These are phyloP conservation scores for Tetraodon nigroviridis DNA, from an alignment of 2,113 vertebrate genomes.

Conservation along the genomic window DNA sequence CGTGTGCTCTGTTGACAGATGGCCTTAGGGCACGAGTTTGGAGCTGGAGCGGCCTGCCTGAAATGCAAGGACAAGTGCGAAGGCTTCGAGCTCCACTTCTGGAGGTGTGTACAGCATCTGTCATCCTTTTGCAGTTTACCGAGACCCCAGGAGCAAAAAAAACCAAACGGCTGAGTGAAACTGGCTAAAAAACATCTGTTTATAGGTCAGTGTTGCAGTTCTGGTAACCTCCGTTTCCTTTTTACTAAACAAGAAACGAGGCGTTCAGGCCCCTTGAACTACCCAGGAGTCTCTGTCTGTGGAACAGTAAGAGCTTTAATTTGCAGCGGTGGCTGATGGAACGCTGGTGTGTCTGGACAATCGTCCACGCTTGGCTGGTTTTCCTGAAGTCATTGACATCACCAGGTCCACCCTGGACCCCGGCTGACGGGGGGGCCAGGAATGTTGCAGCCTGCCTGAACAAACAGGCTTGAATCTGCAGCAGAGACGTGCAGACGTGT, in stretches of 20 bases:
- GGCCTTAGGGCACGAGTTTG: constrained; percentile 93
- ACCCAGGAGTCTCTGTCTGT: constrained; percentile 1
- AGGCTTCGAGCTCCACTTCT: constrained; percentile 97
- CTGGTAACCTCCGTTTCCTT: too few relatives aligned
- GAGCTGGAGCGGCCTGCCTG: constrained; percentile 89
- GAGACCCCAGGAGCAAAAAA: not conserved
- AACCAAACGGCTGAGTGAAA: not conserved
- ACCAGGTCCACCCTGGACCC: not conserved
- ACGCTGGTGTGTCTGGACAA: not conserved
- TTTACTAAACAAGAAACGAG: too few relatives aligned
- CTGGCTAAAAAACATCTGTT: not conserved
- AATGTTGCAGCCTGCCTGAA: not conserved
- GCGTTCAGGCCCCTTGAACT: not conserved
- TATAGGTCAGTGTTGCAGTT: not conserved
- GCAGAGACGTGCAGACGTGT: not conserved
- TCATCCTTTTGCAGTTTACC: not conserved
- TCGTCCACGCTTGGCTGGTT: constrained; percentile 25
- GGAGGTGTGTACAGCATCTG: constrained; percentile 81
- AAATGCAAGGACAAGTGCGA: constrained; percentile 97
- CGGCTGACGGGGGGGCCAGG: not conserved
- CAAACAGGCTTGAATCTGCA: not conserved
- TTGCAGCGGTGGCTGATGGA: not conserved
- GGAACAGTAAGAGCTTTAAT: too few relatives aligned
- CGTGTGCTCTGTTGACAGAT: constrained; percentile 74
- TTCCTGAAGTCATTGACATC: constrained; percentile 21